Percentiles rank a stretch among this genome's conserved stretches.
phyloP scores from a whole-genome alignment of 2,797 vertebrate genomes.

The Poecilia gillii region DNA sequence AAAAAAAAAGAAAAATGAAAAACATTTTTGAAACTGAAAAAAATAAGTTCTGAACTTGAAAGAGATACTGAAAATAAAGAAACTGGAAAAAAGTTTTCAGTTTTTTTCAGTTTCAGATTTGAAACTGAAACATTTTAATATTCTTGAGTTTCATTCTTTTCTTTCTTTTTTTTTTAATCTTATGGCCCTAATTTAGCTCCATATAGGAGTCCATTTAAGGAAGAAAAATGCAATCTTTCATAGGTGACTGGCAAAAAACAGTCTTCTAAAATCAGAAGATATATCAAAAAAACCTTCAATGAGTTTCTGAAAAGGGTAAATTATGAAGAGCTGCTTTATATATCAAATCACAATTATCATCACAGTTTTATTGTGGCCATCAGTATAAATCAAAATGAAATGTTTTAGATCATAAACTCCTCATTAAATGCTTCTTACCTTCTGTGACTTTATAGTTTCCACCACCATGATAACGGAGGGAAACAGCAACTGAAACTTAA shows the following conservation, averaged over 20 bases:
- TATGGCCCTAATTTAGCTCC: too few species aligned
- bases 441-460: slow-evolving; percentile 95
- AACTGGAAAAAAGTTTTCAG: too few species aligned
- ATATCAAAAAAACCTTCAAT: background rate
- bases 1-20: too few species aligned
- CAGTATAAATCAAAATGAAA: too few species aligned
- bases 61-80: too few species aligned
- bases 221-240: background rate
- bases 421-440: slow-evolving; percentile 77
- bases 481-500: slow-evolving; percentile 96
- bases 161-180: too few species aligned
- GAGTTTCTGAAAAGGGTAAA: background rate
- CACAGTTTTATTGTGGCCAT: background rate
- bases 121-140: too few species aligned
- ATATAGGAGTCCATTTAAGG: background rate
- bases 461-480: slow-evolving; percentile 97
- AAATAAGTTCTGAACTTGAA: too few species aligned
- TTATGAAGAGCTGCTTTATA: background rate
- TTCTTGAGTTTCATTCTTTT: too few species aligned
- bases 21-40: too few species aligned
- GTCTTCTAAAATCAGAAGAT: background rate
- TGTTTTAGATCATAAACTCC: background rate
- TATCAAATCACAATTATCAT: too few species aligned
- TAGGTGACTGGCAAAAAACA: background rate
- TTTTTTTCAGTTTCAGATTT: too few species aligned